phyloP scores from a whole-genome alignment of 2,113 vertebrate genomes.

The Zosterops japonicus region DNA sequence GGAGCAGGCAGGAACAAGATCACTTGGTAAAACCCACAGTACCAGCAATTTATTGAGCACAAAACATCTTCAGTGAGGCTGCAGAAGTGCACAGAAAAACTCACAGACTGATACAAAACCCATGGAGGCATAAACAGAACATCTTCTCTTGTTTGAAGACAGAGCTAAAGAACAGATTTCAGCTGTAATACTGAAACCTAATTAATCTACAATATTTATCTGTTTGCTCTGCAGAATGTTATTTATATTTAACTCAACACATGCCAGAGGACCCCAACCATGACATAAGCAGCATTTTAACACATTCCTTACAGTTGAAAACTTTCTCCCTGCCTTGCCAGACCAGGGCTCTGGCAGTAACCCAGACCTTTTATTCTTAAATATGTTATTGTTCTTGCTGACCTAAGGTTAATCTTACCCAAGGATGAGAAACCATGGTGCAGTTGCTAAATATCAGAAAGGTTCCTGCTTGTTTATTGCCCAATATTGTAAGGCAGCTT shows the following conservation, averaged over 20 bases:
- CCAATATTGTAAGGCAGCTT: slow-evolving; percentile 43
- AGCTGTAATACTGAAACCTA: not conserved
- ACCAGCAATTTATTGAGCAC: not conserved
- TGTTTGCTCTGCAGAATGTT: not conserved
- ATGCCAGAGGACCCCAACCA: slow-evolving; percentile 1
- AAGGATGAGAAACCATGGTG: not conserved
- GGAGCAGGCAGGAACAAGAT: not conserved
- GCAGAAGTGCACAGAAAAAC: not conserved
- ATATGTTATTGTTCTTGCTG: not conserved
- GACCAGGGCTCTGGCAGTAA: not conserved
- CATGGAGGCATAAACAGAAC: not conserved
- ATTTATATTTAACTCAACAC: slow-evolving; percentile 29
- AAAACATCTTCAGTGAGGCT: not conserved
- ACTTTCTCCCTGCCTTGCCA: not conserved
- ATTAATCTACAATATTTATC: slow-evolving; percentile 12
- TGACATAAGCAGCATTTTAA: slow-evolving; percentile 28
- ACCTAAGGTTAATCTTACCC: slow-evolving; percentile 4
- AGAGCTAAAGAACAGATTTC: slow-evolving; percentile 4
- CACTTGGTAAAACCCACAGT: not conserved
- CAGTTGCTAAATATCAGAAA: slow-evolving; percentile 42
- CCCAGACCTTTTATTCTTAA: slow-evolving; percentile 12
- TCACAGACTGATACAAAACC: not conserved
- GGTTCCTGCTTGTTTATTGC: slow-evolving; percentile 25
- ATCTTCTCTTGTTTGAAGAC: not conserved
- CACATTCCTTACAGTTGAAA: not conserved